Base-by-base conservation (phyloP, 2,113 vertebrate genomes). In the Cyphotilapia sp. region DNA sequence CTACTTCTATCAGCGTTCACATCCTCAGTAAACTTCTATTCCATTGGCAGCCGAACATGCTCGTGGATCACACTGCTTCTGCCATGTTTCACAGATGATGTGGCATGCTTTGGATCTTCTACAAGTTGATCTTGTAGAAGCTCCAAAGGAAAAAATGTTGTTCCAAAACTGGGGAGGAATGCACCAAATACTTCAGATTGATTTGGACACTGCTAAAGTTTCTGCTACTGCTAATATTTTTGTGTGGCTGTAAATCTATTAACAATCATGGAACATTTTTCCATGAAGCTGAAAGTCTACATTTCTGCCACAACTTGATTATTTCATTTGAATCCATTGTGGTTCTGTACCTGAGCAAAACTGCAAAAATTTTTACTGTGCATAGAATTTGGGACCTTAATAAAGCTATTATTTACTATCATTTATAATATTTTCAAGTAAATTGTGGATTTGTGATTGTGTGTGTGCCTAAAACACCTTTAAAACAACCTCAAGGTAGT, bases 51-150 rank as follows among this genome's bases (percentile, higher is more conserved):
- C 45, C 3, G 10, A 5, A 9, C 45, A 33, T 13, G 45, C 45
- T 19, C 7, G 4, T 78, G 74, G 45, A 33, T 51, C 74, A 51
- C 17, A 51, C 17, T 78, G 45, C 45, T 33, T 31, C 74, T 51
- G 45, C 74, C 74, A 51, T 78, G 17, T 78, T 78, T 78, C 42
- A 78, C 74, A 78, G 74, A 78, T 78, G 74, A 78, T 74, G 69
- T 74, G 69, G 22, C 40, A 29, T 45, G 69, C 69, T 78, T 78
- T 78, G 74, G 74, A 78, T 9, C 74, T 49, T 78, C 45, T 78
- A 78, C 74, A 51, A 78, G 45, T 51, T 78, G 42, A 78, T 78
- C 71, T 78, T 78, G 74, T 49, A 51, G 74, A 78, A 78, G 27
- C 4, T 78, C 71, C 71, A 76, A 76, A 49, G 42, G 42, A 49